Base-by-base conservation (phyloP, 2,888 invertebrate species). In the Megalurothrips usitatus region DNA sequence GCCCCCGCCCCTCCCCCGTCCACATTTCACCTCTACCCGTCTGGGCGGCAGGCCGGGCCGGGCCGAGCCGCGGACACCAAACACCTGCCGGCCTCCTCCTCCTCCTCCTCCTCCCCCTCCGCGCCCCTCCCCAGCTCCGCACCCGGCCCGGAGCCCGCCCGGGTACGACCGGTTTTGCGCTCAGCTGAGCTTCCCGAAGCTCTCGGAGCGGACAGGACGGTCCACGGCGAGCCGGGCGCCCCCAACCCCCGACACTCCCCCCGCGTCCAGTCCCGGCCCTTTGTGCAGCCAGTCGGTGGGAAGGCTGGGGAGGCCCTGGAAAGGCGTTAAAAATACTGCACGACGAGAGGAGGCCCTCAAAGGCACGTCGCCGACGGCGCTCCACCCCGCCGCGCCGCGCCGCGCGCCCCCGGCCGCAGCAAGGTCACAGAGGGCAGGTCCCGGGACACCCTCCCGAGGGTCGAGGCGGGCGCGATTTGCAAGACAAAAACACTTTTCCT, bases 241-340 rank as follows among this genome's bases (percentile, higher is more conserved):
- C 52, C 19, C 52, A 52, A 10, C 19, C 52, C 52, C 2, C 58
- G 58, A 0, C 58, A 58, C 23, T 4, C n/a, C 68, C n/a, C 68
- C 68, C 9, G 9, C 26, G 23, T 2, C 68, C 34, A 43, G 34
- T 43, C 26, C 68, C 68, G 23, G 11, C 68, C 68, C 68, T 75
- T 75, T 75, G 68, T 75, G 68, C 68, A 75, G 23, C 68, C 68
- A 10, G 68, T 75, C 58, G 58, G 58, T n/a, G 17, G 6, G 58
- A 58, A n/a, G 58, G 17, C 58, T 17, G 6, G 6, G 11, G 58
- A 6, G n/a, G 58, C 11, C 58, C 58, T 19, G 0, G 58, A 26
- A 75, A 26, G 23, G 68, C 68, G 68, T 75, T 75, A 75, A 75
- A 75, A 75, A 75, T 75, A 75, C 68, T 75, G 26, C 68, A 12